Evolutionary conservation across 2,888 invertebrate genomes (phyloP), one percentile per base, ranked within the genome.

Genomic region (Auanema freiburgensis): DNA sequence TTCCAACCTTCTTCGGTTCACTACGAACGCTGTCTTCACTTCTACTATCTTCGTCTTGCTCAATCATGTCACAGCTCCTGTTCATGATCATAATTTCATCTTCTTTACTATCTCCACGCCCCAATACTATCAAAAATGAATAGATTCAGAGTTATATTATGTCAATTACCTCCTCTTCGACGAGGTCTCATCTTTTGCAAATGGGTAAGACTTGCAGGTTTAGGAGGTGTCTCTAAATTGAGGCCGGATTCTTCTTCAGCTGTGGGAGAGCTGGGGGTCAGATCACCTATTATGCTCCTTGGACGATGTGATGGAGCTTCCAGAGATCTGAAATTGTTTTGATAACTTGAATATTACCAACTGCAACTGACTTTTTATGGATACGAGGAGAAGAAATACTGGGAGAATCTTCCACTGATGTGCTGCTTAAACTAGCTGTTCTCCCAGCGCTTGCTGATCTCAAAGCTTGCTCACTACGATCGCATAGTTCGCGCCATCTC

Each of bases 141-240:
- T n/a, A n/a, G n/a, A 8, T 33, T 33, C 33, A 33, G 33, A 33
- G 33, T 33, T 33, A 3, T 33, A 33, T 33, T n/a, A n/a, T n/a
- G n/a, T n/a, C 62, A 14, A 57, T 63, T 8, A 64, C 60, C 49
- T 52, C 58, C 49, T 59, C 69, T 50, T 43, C 52, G 57, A 18
- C 69, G 57, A 0, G 76, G 76, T 49, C 74, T 63, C n/a, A 71
- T 68, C 52, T 76, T 76, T 42, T 71, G 68, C 1, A 70, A 50
- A 57, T 76, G 76, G 33, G 59, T 59, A n/a, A 76, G 51, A 11
- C 60, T 63, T 8, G 74, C 69, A 21, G 71, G 68, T 21, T 70
- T 71, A 2, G 76, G 73, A 23, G 76, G 74, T 0, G 66, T 44
- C 46, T 72, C 72, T 2, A 74, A 53, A 33, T 59, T 66, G 18